Base-by-base conservation (phyloP, 2,888 invertebrate genomes). In the Steromphala cineraria region DNA sequence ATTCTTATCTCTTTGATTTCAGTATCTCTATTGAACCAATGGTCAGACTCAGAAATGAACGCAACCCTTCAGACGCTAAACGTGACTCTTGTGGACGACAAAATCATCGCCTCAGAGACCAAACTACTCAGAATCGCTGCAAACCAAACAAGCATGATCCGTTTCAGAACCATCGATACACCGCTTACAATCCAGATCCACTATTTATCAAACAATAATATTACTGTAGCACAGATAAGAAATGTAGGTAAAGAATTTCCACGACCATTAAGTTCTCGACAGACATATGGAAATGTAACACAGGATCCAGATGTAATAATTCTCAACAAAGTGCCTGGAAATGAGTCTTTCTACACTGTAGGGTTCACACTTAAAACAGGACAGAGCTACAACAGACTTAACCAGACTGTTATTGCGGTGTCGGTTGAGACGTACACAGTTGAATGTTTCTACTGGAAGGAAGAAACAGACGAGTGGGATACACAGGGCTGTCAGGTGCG, bases 361-460 rank as follows among this genome's bases (percentile, higher is more conserved):
- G 76, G 53, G 62, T 24, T 77, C 13, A 36, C 80, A 53, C 28
- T 56, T 2, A 76, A 76, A 17, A n/a, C 62, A 13, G 67, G 77
- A 0, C 52, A 67, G 67, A 36, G 52, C 2, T 5, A 28, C 7
- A 19, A 31, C 19, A 53, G 19, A 13, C 31, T 80, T 15, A 19
- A 46, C 15, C 15, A 28, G 19, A 53, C 76, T 53, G 7, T n/a
- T 36, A 31, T 76, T 3, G 21, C 28, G n/a, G 55, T 76, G 28
- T 24, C n/a, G 13, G 75, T 79, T 0, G 19, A 71, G 55, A 53
- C 56, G n/a, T 46, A 78, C 53, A 62, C 52, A n/a, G 15, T 31
- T 24, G 36, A 28, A 15, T 81, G 81, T 79, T 71, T 52, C 21
- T 81, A 46, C 55, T 81, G 81, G 81, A 46, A 74, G 17, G 75